A percentile compares a stretch with the other conserved stretches of the same genome.
Evolutionary conservation across 2,797 vertebrate species (phyloP).

Genomic region (Myotis vivesi): DNA sequence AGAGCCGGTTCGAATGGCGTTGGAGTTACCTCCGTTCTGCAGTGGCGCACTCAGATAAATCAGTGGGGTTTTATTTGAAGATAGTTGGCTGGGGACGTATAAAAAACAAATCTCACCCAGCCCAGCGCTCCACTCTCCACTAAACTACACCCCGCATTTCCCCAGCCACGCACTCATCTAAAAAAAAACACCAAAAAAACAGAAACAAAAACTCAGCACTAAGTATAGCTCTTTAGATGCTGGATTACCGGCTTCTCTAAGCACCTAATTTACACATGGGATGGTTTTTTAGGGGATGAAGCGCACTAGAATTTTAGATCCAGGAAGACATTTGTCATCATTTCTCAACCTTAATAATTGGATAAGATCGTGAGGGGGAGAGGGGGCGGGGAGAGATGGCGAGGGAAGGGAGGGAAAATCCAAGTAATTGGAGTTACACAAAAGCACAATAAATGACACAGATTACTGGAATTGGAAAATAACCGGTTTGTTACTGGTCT

Average conservation of each 20-base stretch:
- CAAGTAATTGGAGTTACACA: not conserved
- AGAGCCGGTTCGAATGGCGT: not conserved
- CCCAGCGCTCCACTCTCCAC: not conserved
- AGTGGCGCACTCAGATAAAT: not conserved
- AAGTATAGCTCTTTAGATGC: not conserved
- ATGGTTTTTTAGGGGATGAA: not conserved
- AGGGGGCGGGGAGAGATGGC: accelerated
- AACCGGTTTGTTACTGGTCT: not conserved
- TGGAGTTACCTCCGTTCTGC: not conserved
- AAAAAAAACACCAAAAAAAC: not conserved
- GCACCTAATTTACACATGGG: not conserved
- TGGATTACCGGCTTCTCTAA: not conserved
- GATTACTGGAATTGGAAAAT: slow-evolving; percentile 8
- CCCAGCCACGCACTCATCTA: not conserved
- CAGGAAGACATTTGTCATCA: not conserved
- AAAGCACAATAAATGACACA: not conserved
- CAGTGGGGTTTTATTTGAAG: not conserved
- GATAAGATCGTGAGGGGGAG: accelerated
- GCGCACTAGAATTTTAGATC: not conserved
- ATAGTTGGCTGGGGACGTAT: not conserved
- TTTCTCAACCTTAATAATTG: not conserved
- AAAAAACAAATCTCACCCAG: not conserved
- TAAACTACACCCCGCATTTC: not conserved
- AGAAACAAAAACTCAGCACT: not conserved
- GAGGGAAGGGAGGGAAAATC: not conserved